Evolutionary conservation across 2,113 vertebrate genomes (phyloP), one percentile per base, ranked within the genome.

Genomic region (Anoura caudifer): DNA sequence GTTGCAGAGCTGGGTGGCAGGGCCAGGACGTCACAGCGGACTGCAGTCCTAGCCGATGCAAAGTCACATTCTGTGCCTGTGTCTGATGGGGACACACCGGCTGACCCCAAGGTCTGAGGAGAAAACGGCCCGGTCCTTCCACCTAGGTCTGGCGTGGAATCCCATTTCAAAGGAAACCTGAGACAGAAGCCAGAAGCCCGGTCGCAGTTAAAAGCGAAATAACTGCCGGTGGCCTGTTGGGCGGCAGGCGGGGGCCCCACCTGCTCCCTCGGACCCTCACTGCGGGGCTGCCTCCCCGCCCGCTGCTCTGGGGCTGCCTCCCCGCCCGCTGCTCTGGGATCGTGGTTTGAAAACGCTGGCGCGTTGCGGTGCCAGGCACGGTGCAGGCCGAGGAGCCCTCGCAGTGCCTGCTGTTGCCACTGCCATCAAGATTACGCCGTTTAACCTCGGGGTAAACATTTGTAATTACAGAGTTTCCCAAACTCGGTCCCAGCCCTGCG

Each of bases 311-410:
- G 65, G 87, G 43, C 73, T 1, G 14, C 59, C 80, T 38, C n/a
- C 20, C 0, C 0, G 41, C n/a, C 26, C 12, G 24, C 8, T 1
- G 15, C 20, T 54, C 45, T 2, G 54, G 65, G 87, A 12, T 41
- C 10, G 2, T 0, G 0, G 45, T 22, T 20, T 47, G 75, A 52
- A n/a, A 82, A 90, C 33, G 4, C 33, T 9, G 59, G 92, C 19
- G 14, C 14, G 14, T 0, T 4, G 19, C 15, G 9, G 50, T 26
- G 67, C n/a, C 52, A 4, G 52, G 79, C n/a, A 33, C 50, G 1
- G n/a, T 33, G 26, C 0, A 17, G 19, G 17, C 0, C 0, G 24
- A 5, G 59, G 4, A 2, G 33, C 22, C 6, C 0, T 2, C 22
- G 16, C 3, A 8, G 47, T 7, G 20, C 9, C 0, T 6, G n/a